phyloP scores from a whole-genome alignment of 2,888 invertebrate genomes.

The Sialis lutaria region DNA sequence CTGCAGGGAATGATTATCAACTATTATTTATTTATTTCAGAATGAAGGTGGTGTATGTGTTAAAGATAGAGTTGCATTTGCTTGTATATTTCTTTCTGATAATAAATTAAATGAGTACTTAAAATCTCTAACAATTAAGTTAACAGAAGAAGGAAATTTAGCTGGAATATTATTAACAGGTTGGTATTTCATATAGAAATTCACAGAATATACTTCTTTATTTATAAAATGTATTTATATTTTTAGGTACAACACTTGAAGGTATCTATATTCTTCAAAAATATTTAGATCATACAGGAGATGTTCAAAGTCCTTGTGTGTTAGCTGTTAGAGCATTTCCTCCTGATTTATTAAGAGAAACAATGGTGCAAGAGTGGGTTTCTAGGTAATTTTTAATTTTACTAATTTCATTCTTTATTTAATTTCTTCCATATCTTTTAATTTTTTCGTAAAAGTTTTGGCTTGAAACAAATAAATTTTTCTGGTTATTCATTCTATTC shows the following conservation, averaged over 20 bases:
- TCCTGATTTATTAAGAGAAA: constrained; percentile 43
- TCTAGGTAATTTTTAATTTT: constrained; percentile 28
- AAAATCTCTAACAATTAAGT: constrained; percentile 44
- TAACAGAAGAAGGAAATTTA: constrained; percentile 62
- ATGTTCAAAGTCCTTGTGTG: constrained; percentile 80
- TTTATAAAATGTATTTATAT: constrained; percentile 2
- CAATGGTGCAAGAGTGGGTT: constrained; percentile 49
- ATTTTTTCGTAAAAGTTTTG: neutral
- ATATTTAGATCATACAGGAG: constrained; percentile 72
- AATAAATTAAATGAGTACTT: constrained; percentile 62
- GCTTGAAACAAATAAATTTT: neutral
- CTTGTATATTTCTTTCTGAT: constrained; percentile 72
- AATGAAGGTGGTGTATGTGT: constrained; percentile 71
- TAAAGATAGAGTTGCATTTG: constrained; percentile 81
- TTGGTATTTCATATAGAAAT: constrained; percentile 10
- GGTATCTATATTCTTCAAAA: constrained; percentile 68
- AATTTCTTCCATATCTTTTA: neutral
- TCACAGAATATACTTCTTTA: neutral
- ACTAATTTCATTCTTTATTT: neutral
- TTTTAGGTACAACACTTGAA: constrained; percentile 47
- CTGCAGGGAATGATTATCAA: neutral
- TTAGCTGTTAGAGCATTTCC: constrained; percentile 63
- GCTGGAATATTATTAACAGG: constrained; percentile 75
- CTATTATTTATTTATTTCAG: constrained; percentile 26
- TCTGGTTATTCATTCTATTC: too few relatives aligned